Base-by-base conservation (phyloP, 92 coral and sea anemone genomes). In the Paragorgia papillata region DNA sequence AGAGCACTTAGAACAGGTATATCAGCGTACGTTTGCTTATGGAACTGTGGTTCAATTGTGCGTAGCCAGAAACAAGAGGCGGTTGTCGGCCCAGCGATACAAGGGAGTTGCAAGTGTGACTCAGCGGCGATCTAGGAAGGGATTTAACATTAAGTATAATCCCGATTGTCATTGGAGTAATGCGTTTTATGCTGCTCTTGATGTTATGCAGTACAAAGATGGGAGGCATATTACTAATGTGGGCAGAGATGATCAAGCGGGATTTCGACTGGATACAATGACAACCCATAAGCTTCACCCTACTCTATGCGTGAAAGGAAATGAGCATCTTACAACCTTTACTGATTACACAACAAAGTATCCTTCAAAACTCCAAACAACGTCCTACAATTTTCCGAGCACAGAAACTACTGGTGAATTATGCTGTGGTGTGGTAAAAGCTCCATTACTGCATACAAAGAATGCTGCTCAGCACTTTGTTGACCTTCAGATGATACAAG, bases 231-330 rank as follows among this genome's bases (percentile, higher is more conserved):
- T 83, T 24, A 43, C 80, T 9, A 89, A 86, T 65, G 15, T 86
- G 21, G 90, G 90, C n/a, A 80, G 95, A 76, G 89, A 86, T 34
- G 90, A 86, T n/a, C 95, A 86, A 54, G 90, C 90, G 7, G 90
- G 95, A n/a, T 89, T 89, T n/a, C n/a, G n/a, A n/a, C n/a, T n/a
- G n/a, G n/a, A n/a, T n/a, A n/a, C n/a, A n/a, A n/a, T n/a, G n/a
- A 57, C 90, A 0, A 74, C 88, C 12, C 89, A 89, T 73, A 83
- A 77, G 46, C 73, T 75, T 28, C 95, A 86, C 29, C 33, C 66
- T 2, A 83, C 88, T 0, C 60, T 89, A n/a, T 58, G 73, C 60
- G 51, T 89, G 33, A 79, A 69, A 69, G 93, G 85, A 34, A 69
- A 64, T 26, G 88, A 64, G 64, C 64, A 71, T 9, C 74, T 85